A percentile compares a stretch with the other conserved stretches of the same genome.
Evolutionary conservation across 2,888 invertebrate genomes (phyloP).

Genomic region (Lasius fuliginosus): DNA sequence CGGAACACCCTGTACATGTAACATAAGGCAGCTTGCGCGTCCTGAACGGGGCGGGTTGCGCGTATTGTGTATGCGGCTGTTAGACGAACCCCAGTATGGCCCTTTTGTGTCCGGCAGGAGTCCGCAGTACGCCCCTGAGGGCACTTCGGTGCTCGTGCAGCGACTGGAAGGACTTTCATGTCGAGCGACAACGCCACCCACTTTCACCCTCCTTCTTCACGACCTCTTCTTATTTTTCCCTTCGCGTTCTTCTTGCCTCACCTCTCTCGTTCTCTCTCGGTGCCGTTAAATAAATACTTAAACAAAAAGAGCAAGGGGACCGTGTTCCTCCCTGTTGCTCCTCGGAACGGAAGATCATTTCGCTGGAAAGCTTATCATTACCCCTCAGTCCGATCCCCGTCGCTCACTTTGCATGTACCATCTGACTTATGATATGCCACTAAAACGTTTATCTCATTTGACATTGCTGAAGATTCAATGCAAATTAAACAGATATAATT

Average conservation of each 20-base stretch:
- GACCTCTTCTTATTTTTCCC: conserved; percentile 45
- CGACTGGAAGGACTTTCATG: conserved; percentile 69
- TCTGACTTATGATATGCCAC: conserved; percentile 34
- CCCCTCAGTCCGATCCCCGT: conserved; percentile 14
- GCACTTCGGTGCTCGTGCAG: conserved; percentile 72
- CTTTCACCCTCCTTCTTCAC: background rate
- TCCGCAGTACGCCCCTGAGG: conserved; percentile 80
- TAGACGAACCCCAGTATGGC: conserved; percentile 77
- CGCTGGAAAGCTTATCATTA: conserved; percentile 60
- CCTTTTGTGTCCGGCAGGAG: conserved; percentile 80
- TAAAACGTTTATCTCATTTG: conserved; percentile 49
- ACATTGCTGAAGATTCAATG: conserved; percentile 19
- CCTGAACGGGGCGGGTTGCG: conserved; percentile 30
- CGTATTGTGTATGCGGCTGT: conserved; percentile 68
- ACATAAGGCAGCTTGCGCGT: conserved; percentile 38
- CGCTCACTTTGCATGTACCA: conserved; percentile 25
- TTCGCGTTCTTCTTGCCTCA: conserved; percentile 31
- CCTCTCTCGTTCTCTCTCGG: conserved; percentile 26
- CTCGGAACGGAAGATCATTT: conserved; percentile 44
- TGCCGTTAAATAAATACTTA: conserved; percentile 79
- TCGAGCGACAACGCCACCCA: conserved; percentile 43
- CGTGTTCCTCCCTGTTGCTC: conserved; percentile 37
- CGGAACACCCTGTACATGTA: conserved; percentile 9
- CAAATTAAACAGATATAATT: conserved; percentile 5
- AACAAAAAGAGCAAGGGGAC: conserved; percentile 67